Evolutionary conservation across 2,113 vertebrate genomes (phyloP).

Genomic region (Macrotis lagotis): DNA sequence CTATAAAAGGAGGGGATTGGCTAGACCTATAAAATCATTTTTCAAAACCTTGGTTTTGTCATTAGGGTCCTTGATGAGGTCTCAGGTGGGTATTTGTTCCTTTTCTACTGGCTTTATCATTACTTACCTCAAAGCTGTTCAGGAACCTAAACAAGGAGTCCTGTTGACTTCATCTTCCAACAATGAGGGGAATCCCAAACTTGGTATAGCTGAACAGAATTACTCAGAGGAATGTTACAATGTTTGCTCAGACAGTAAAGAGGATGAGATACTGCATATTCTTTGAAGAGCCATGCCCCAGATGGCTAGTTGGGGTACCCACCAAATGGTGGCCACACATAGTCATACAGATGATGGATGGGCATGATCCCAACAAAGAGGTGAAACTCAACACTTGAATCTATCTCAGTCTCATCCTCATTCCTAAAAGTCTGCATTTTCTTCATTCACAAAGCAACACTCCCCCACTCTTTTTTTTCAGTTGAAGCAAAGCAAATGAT

Average conservation of each 20-base stretch:
- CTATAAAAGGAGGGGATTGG: not conserved
- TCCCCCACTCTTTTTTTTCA: not conserved
- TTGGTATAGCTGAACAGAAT: slow-evolving; percentile 67
- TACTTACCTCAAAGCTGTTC: slow-evolving; percentile 77
- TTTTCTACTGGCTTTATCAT: slow-evolving; percentile 64
- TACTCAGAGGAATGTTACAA: slow-evolving; percentile 76
- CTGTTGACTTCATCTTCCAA: slow-evolving; percentile 86
- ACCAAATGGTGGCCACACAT: slow-evolving; percentile 11
- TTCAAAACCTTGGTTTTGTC: not conserved
- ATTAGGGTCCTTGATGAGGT: not conserved
- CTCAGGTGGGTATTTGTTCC: not conserved
- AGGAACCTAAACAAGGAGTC: slow-evolving; percentile 70
- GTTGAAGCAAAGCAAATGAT: not conserved
- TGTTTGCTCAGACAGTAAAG: slow-evolving; percentile 73
- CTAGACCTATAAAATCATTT: not conserved
- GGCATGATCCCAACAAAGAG: not conserved
- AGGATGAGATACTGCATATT: slow-evolving; percentile 58
- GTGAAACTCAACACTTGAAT: not conserved
- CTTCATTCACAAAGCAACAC: not conserved
- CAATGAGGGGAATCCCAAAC: slow-evolving; percentile 81
- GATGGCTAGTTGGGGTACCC: not conserved
- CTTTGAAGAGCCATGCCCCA: slow-evolving; percentile 48
- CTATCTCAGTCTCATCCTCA: not conserved
- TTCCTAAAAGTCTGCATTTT: not conserved
- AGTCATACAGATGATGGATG: not conserved